phyloP scores from a whole-genome alignment of 1,140 invertebrate genomes.

The Sogatella furcifera region DNA sequence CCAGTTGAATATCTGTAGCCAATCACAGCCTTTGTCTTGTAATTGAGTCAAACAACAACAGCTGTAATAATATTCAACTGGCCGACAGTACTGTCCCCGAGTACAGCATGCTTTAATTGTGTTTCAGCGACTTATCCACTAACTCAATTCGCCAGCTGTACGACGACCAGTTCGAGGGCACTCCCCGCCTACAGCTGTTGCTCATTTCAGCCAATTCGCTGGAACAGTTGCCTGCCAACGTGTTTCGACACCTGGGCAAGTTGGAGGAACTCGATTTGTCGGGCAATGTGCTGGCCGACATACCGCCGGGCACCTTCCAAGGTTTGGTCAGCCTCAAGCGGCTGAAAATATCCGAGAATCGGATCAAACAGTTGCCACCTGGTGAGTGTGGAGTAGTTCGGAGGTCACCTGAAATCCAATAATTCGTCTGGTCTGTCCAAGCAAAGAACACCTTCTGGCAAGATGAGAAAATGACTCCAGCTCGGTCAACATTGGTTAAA shows the following conservation, averaged over 20 bases:
- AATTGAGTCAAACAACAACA: no score
- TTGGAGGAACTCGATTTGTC: constrained; percentile 42
- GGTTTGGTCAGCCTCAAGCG: constrained; percentile 49
- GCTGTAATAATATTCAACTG: no score
- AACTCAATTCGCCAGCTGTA: constrained; percentile 53
- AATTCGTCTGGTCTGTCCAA: no score
- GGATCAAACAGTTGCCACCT: constrained; percentile 43
- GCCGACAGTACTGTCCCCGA: no score
- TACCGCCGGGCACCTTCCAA: constrained; percentile 44
- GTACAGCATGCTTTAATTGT: no score
- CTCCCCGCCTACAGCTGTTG: constrained; percentile 32
- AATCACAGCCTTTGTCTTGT: no score
- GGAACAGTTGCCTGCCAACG: constrained; percentile 26
- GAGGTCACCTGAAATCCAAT: no score
- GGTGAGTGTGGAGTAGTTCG: constrained; percentile 19
- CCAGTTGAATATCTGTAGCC: no score
- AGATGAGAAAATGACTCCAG: no score
- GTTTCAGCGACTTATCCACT: constrained; percentile 52
- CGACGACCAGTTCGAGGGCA: constrained; percentile 32
- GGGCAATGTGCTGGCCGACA: constrained; percentile 33
- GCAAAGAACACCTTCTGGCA: no score
- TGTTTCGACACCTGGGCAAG: constrained; percentile 33
- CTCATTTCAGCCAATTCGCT: constrained; percentile 40
- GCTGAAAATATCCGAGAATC: constrained; percentile 60
- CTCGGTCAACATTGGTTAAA: no score